Conservation (phyloP, 2,113 vertebrate species). For the Pionites leucogaster region DNA sequence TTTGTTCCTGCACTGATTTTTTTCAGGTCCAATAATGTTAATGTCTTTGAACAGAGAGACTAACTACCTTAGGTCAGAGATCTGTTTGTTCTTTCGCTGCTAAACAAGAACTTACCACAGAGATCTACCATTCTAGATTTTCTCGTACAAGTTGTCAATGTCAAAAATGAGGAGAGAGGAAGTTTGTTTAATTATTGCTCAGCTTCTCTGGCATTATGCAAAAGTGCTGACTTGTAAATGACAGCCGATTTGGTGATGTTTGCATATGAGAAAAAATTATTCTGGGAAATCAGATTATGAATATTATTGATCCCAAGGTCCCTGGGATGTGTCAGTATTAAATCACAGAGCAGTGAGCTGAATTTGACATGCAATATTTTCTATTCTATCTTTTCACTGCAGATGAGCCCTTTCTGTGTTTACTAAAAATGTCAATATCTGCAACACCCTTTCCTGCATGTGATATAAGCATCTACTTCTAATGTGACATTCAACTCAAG, state of each 20-base stretch:
- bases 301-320: constrained; percentile 28
- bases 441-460: background rate
- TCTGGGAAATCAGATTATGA: constrained; percentile 44
- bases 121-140: background rate
- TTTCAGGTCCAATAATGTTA: background rate
- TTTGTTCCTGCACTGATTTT: background rate
- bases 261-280: background rate
- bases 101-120: background rate
- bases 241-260: background rate
- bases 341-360: background rate
- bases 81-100: background rate
- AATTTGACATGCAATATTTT: background rate
- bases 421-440: background rate
- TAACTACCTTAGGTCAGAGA: background rate
- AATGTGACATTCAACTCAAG: background rate
- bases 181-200: background rate
- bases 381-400: background rate
- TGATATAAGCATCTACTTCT: background rate
- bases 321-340: background rate
- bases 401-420: background rate
- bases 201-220: background rate
- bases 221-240: constrained; percentile 4
- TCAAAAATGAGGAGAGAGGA: background rate
- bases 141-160: background rate
- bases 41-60: background rate